A percentile compares a stretch with the other conserved stretches of the same genome.
These are phyloP conservation scores for Chrysomela aeneicollis DNA, from an alignment of 2,888 invertebrate species.

Conservation along the genomic window DNA sequence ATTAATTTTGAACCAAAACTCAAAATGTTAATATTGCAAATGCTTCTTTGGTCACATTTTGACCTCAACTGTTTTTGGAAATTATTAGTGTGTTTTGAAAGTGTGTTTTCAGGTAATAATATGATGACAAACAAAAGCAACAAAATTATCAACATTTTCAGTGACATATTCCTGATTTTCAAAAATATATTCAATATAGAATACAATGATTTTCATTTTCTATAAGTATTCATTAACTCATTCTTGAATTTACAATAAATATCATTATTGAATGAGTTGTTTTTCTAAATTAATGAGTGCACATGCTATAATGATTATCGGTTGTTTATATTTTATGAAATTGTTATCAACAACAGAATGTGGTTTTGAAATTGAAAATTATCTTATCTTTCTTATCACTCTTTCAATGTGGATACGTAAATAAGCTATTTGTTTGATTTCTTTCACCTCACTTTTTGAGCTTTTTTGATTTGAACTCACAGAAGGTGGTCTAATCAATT, in stretches of 20 bases:
- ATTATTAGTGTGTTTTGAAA: no score
- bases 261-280: no score
- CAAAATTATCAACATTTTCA: no score
- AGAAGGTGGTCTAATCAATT: conserved; percentile 35
- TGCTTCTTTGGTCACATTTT: no score
- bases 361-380: conserved; percentile 36
- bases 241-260: no score
- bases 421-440: conserved; percentile 39
- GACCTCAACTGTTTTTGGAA: no score
- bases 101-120: no score
- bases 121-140: no score
- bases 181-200: no score
- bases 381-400: conserved; percentile 41
- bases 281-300: not conserved
- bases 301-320: conserved; percentile 1
- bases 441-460: conserved; percentile 33
- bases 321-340: conserved; percentile 3
- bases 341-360: conserved; percentile 33
- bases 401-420: conserved; percentile 47
- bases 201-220: not conserved
- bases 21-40: no score
- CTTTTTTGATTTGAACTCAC: conserved; percentile 26
- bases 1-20: no score
- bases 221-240: not conserved
- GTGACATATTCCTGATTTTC: no score